Percentiles rank a stretch among this genome's conserved stretches.
Evolutionary conservation across 2,113 vertebrate genomes (phyloP).

Genomic region (Eleginops maclovinus): DNA sequence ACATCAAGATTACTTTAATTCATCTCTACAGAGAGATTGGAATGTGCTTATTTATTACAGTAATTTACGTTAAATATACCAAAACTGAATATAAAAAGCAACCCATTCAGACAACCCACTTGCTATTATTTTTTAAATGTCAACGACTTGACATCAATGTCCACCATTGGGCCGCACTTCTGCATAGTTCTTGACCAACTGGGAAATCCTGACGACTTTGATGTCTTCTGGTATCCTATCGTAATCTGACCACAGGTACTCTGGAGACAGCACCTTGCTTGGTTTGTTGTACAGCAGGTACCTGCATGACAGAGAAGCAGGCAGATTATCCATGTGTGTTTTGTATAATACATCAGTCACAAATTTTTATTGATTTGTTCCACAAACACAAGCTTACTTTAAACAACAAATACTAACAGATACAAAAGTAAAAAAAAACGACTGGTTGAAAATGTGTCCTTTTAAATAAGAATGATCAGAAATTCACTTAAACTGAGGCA

Average conservation of each 20-base stretch:
- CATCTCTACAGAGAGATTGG: not conserved
- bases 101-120: not conserved
- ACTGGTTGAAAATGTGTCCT: not conserved
- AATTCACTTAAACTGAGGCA: not conserved
- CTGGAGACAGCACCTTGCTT: slow-evolving; percentile 67
- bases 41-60: not conserved
- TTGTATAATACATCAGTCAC: not conserved
- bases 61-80: not conserved
- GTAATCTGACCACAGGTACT: slow-evolving; percentile 64
- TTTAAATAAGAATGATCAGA: not conserved
- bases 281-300: slow-evolving; percentile 69
- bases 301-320: slow-evolving; percentile 28
- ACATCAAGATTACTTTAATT: not conserved
- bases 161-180: slow-evolving; percentile 62
- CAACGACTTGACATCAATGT: slow-evolving; percentile 12
- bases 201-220: slow-evolving; percentile 59
- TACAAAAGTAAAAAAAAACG: not conserved
- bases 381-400: not conserved
- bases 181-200: slow-evolving; percentile 56
- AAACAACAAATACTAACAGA: not conserved
- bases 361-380: too few relatives aligned
- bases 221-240: slow-evolving; percentile 12
- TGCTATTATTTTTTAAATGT: not conserved
- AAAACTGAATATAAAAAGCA: not conserved
- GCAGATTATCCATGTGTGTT: not conserved